phyloP scores from a whole-genome alignment of 2,113 vertebrate species.

The Saccopteryx leptura region DNA sequence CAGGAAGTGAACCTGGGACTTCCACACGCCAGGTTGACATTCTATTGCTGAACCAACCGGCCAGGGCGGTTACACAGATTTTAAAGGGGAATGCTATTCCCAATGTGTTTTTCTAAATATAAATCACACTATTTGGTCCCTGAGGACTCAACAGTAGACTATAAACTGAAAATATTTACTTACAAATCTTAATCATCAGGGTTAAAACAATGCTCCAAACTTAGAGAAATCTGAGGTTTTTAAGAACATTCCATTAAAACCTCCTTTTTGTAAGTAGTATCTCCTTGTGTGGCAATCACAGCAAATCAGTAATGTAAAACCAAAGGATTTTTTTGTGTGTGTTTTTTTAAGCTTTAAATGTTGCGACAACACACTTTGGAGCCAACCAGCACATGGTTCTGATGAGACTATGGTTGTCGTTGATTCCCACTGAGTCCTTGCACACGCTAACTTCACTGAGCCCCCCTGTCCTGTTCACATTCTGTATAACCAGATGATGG shows the following conservation, averaged over 20 bases:
- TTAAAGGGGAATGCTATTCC: background rate
- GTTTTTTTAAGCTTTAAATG: background rate
- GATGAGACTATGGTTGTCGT: background rate
- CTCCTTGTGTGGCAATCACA: background rate
- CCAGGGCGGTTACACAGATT: background rate
- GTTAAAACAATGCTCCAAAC: background rate
- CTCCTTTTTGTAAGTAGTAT: background rate
- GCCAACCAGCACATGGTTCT: background rate
- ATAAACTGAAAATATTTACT: background rate
- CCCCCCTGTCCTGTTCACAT: fast-evolving
- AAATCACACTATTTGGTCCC: background rate
- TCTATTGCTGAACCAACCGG: no score
- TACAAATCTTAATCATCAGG: background rate
- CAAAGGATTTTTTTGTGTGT: background rate
- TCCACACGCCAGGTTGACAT: no score
- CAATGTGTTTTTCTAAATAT: background rate
- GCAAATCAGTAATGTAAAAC: background rate
- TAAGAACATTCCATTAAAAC: background rate
- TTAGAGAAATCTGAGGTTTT: background rate
- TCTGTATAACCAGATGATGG: background rate
- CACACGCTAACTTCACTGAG: no score
- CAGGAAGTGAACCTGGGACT: no score
- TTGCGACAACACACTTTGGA: background rate
- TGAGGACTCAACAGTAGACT: background rate
- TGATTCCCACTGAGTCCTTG: background rate